These are phyloP conservation scores for Agapornis canus DNA, from an alignment of 2,797 vertebrate species.

Conservation along the genomic window DNA sequence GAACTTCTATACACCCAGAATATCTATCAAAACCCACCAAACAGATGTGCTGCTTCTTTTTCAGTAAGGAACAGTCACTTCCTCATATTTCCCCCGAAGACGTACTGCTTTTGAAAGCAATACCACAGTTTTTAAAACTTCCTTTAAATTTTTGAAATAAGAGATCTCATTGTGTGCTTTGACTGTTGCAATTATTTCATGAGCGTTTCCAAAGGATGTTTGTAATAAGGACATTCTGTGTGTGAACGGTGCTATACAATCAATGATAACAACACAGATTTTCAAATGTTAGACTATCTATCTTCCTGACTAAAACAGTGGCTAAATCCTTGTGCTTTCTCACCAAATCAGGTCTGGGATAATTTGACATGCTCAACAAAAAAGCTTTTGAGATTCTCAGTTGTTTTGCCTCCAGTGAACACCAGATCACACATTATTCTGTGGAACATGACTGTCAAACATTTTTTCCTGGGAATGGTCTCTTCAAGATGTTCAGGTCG, in stretches of 20 bases:
- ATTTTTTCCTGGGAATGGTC: background rate
- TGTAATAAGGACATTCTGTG: background rate
- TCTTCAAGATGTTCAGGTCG: background rate
- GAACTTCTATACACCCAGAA: background rate
- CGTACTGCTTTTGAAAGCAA: background rate
- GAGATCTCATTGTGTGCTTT: background rate
- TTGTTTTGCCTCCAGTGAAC: background rate
- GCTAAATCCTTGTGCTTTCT: background rate
- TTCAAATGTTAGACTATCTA: background rate
- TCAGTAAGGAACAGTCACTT: background rate
- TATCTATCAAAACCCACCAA: background rate
- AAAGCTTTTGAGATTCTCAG: background rate
- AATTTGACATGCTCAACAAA: background rate
- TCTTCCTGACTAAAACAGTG: background rate
- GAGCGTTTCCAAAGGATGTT: background rate
- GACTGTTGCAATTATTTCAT: background rate
- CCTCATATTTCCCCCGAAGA: background rate
- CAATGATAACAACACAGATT: background rate
- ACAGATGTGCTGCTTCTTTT: background rate
- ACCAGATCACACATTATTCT: background rate
- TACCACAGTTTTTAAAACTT: background rate
- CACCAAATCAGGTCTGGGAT: background rate
- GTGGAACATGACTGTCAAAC: background rate
- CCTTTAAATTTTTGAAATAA: background rate
- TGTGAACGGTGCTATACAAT: background rate